A percentile compares a stretch with the other conserved stretches of the same genome.
These are phyloP conservation scores for Petrocephalus schoutedeni DNA, from an alignment of 2,797 vertebrate genomes.

Conservation along the genomic window DNA sequence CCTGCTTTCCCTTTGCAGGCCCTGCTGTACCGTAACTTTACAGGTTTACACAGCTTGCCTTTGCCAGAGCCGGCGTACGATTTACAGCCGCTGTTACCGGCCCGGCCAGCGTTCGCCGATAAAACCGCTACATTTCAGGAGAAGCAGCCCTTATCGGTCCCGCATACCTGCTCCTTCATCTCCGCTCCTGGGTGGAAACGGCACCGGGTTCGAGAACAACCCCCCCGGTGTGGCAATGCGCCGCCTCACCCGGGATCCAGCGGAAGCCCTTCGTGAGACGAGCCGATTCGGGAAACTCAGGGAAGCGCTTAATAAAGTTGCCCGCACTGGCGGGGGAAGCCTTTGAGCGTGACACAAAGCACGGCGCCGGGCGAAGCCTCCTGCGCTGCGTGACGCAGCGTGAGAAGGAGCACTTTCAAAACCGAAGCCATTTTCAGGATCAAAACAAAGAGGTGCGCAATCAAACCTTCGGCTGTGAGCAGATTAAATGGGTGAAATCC, in stretches of 20 bases:
- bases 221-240: neutral
- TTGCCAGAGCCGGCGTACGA: neutral
- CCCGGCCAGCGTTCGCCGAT: neutral
- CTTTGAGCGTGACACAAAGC: neutral
- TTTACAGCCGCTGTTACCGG: neutral
- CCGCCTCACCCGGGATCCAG: neutral
- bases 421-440: neutral
- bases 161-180: neutral
- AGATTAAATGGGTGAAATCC: neutral
- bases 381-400: neutral
- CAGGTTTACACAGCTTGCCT: neutral
- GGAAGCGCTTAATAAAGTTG: neutral
- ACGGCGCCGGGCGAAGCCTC: neutral
- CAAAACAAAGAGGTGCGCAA: neutral
- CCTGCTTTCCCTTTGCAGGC: slow-evolving; percentile 34
- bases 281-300: neutral
- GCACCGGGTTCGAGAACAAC: neutral
- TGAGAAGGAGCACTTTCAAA: neutral
- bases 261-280: neutral
- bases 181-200: neutral
- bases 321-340: neutral
- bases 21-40: neutral
- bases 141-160: neutral
- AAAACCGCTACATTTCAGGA: neutral
- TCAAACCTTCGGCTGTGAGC: neutral